These are phyloP conservation scores for Liolophura sinensis DNA, from an alignment of 1,140 invertebrate species.

Conservation along the genomic window DNA sequence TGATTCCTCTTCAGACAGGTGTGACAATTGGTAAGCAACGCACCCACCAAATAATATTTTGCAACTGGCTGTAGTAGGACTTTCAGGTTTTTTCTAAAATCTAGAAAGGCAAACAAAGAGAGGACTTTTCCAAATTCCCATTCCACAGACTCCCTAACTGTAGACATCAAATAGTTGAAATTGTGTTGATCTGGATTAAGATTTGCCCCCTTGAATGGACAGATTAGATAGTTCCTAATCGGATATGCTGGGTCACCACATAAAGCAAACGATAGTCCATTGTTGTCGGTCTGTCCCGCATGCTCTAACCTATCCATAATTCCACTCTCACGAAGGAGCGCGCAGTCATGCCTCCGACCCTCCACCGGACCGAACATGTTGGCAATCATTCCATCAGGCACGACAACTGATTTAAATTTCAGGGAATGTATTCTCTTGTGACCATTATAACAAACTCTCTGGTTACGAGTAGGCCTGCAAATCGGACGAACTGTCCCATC, in stretches of 20 bases:
- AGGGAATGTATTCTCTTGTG: conserved; percentile 13
- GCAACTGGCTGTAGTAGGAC: too few species aligned
- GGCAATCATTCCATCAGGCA: conserved; percentile 14
- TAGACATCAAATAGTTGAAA: too few species aligned
- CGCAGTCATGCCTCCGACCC: conserved; percentile 10
- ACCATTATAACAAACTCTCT: conserved; percentile 8
- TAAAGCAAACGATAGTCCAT: conserved; percentile 10
- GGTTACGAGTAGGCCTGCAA: background rate
- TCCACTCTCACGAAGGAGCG: conserved; percentile 9
- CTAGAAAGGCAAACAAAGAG: too few species aligned
- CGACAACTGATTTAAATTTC: conserved; percentile 7
- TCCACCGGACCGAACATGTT: conserved; percentile 12
- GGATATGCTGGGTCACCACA: conserved; percentile 20
- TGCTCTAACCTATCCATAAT: conserved; percentile 9
- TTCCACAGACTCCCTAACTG: too few species aligned
- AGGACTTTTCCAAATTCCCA: too few species aligned
- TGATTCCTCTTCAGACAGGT: too few species aligned
- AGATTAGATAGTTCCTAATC: background rate
- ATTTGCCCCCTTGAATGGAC: conserved; percentile 9
- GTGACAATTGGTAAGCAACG: too few species aligned
- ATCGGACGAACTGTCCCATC: conserved; percentile 12
- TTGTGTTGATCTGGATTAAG: conserved; percentile 5
- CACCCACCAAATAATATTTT: too few species aligned
- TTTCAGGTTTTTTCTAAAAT: too few species aligned
- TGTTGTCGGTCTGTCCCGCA: too few species aligned